Evolutionary conservation across 2,888 invertebrate species (phyloP), one percentile per base, ranked within the genome.

Genomic region (Eulithis testata): DNA sequence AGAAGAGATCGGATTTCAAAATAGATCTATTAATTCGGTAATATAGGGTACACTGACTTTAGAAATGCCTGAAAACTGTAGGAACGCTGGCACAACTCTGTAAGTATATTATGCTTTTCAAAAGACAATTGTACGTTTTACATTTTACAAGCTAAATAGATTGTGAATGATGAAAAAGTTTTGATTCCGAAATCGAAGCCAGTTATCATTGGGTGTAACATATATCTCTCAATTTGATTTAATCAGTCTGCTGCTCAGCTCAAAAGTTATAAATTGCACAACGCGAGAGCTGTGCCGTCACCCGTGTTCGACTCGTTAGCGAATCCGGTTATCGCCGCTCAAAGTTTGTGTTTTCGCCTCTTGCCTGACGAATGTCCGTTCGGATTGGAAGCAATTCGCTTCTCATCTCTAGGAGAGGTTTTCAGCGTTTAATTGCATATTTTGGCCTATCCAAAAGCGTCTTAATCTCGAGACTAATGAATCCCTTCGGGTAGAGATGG

Each of bases 321-420:
- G 83, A 90, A 90, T 89, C 84, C 81, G 80, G 88, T 90, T 90
- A 90, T 82, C 79, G 76, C 76, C 83, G 83, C 81, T 79, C 87
- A 87, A 89, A 90, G 84, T 88, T 88, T 87, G 85, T 88, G 84
- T 87, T 83, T 73, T 73, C 79, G 79, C 79, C 81, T 83, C 80
- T 78, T 79, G 79, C 71, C 83, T 87, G 87, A 86, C 85, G 83
- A 83, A 84, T 82, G 85, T 79, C 82, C 81, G 82, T 62, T 50
- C 12, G 57, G 50, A 63, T 53, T 60, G 36, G 37, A 45, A 14
- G 55, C 49, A 53, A 53, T 61, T 52, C 43, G 43, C n/a, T 27
- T 47, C 57, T 11, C 47, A 61, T 45, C 52, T 57, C 57, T 49
- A 59, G 40, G 36, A 21, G 27, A 45, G 50, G 49, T 60, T 58